Conservation (phyloP, 2,113 vertebrate genomes). For the Helogale parvula region DNA sequence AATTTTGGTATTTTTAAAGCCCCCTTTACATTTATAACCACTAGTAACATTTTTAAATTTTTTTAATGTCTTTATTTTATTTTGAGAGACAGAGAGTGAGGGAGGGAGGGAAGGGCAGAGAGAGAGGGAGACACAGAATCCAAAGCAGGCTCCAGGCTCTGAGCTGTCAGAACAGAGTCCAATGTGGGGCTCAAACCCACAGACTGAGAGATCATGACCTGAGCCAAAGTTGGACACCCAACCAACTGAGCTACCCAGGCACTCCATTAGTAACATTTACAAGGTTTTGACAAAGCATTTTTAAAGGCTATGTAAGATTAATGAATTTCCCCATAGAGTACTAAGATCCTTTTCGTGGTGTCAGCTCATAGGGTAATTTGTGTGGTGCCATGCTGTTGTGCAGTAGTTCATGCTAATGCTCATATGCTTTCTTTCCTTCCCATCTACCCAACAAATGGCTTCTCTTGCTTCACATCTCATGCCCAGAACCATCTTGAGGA, state of each 20-base stretch:
- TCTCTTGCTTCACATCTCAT: neutral
- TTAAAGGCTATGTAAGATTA: neutral
- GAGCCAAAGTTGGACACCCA: too few relatives aligned
- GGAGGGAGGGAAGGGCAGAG: too few relatives aligned
- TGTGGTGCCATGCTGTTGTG: accelerated
- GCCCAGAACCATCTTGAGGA: neutral
- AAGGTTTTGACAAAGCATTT: neutral
- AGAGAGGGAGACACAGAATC: too few relatives aligned
- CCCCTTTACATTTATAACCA: neutral
- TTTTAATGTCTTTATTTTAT: too few relatives aligned
- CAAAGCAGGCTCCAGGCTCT: too few relatives aligned
- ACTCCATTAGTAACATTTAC: neutral
- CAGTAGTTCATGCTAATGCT: neutral
- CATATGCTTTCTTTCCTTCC: neutral
- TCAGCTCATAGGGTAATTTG: neutral
- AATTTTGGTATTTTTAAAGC: neutral
- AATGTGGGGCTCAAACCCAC: too few relatives aligned
- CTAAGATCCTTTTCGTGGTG: neutral
- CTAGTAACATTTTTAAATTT: neutral
- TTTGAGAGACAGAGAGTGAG: too few relatives aligned
- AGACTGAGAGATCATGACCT: too few relatives aligned
- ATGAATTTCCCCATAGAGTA: neutral
- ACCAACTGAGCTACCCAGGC: too few relatives aligned
- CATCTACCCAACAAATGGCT: neutral
- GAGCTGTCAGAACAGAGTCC: too few relatives aligned